Evolutionary conservation across 2,797 vertebrate species (phyloP), one percentile per base, ranked within the genome.

Genomic region (Poeciliopsis turneri): DNA sequence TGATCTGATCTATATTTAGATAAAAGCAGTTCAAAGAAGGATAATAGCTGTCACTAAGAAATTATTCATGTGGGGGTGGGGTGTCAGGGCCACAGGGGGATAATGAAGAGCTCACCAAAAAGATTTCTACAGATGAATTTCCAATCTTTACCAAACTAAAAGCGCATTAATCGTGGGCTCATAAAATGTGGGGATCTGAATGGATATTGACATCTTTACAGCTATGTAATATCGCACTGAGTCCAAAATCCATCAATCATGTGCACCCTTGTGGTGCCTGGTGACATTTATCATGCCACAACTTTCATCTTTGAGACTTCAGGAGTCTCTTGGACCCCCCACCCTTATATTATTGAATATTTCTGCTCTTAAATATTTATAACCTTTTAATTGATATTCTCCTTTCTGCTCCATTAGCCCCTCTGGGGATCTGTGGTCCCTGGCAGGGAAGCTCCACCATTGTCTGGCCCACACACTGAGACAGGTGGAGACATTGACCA

Each of bases 311-410:
- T 70, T 76, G 89, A 72, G 90, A 90, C 84, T 88, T 82, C 76
- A 85, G 82, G 87, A 92, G 86, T 86, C 91, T 88, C 82, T 73
- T 87, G 87, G 88, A 91, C 89, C 92, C 89, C 90, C 92, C 90
- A 92, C 92, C 90, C 90, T 92, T 93, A 94, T 93, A 92, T 93
- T 95, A 95, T 95, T 94, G 95, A 96, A 95, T 95, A 93, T 94
- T 91, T 94, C 94, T 93, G 92, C 93, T 93, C 89, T 96, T 95
- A 95, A 96, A 96, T 96, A 96, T 96, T 95, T 95, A 95, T 95
- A 92, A 92, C 93, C 89, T 94, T 95, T 95, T 95, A 96, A 95
- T 95, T 96, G 95, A 96, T 96, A 95, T 95, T 95, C 94, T 92
- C 87, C 89, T 93, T 92, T 87, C 89, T 91, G 92, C 92, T 93